Base-by-base conservation (phyloP, 1,140 invertebrate genomes). In the Araneus ventricosus region DNA sequence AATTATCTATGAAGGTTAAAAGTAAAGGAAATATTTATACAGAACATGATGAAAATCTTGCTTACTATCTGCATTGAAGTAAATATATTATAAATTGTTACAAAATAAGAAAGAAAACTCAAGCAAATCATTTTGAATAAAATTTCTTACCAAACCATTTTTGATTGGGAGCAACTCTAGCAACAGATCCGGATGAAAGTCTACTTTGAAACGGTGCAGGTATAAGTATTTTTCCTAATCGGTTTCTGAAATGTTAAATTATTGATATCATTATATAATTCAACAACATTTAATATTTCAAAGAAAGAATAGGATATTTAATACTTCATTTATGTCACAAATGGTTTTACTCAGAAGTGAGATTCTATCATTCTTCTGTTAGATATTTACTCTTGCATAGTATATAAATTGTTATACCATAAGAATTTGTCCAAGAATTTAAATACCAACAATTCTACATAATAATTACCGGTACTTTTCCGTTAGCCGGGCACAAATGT, bases 91-190 rank as follows among this genome's bases (percentile, higher is more conserved):
- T 37, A 30, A 37, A 41, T 41, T 45, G 70, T 22, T 41, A n/a
- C 14, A 34, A 70, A n/a, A 75, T 88, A 45, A 34, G n/a, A n/a
- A n/a, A n/a, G n/a, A n/a, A 61, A 59, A 70, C 22, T 27, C 7
- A n/a, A 70, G 37, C 52, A 75, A 52, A 30, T 45, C 27, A 45
- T 84, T 20, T 37, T 45, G 30, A 39, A 52, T 52, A 80, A 63
- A 52, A 52, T n/a, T 79, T 5, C 95, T 99, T 98, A 94, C 98
- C 99, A 96, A 99, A 99, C 99, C 99, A 99, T 95, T 98, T 99
- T 95, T 98, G 98, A 94, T 98, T 99, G 10, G 99, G 99, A 95
- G 99, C 99, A 10, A 99, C 97, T 84, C 99, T 96, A 59, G 99
- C 98, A 94, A 98, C 96, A 3, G 98, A 98, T 37, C 99, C 99